phyloP scores from a whole-genome alignment of 2,797 vertebrate species.

The Acipenser ruthenus region DNA sequence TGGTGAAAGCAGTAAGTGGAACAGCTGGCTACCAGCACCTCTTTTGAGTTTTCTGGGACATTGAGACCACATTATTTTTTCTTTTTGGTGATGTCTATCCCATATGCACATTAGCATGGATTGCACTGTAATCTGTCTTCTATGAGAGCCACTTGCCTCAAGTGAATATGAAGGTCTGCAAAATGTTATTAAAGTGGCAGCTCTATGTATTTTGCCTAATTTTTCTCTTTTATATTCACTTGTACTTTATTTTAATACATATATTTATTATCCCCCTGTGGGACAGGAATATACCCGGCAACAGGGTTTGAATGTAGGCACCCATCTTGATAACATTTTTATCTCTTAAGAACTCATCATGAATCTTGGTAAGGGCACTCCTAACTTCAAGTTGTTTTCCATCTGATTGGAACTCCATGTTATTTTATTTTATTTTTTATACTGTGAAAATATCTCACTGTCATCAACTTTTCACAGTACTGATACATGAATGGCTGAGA shows the following conservation, averaged over 20 bases:
- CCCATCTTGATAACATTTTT: no score
- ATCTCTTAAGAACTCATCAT: no score
- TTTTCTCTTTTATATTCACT: background rate
- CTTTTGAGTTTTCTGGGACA: conserved; percentile 65
- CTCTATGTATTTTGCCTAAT: conserved; percentile 17
- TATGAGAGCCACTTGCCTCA: conserved; percentile 57
- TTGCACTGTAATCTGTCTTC: conserved; percentile 70
- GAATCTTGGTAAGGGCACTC: no score
- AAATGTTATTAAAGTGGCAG: conserved; percentile 51
- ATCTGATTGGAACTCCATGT: no score
- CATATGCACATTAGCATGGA: conserved; percentile 70
- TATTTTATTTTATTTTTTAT: no score
- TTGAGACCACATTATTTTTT: conserved; percentile 70
- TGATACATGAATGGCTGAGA: no score
- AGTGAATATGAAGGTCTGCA: conserved; percentile 52
- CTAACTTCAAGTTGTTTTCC: no score
- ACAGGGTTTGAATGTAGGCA: no score
- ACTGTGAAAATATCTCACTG: no score
- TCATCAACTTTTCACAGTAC: no score
- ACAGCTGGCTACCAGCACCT: conserved; percentile 63
- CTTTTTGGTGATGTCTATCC: conserved; percentile 62
- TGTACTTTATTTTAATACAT: background rate
- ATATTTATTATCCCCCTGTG: background rate
- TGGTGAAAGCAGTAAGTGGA: conserved; percentile 68
- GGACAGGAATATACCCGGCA: no score